Conservation (phyloP, 1,140 invertebrate genomes). For the Dinoponera quadriceps region DNA sequence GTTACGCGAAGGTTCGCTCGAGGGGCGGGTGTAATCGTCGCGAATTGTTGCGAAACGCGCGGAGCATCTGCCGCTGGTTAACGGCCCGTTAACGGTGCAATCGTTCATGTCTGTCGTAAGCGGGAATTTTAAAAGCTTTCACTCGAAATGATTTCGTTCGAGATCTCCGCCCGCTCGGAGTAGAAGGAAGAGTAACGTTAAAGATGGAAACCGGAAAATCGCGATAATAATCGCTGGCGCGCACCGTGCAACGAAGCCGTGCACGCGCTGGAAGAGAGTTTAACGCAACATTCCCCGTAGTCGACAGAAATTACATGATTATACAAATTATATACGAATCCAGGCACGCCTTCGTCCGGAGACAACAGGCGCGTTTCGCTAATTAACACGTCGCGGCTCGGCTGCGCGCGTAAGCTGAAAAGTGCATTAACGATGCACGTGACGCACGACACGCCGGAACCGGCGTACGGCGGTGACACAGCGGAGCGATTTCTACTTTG, state of each 20-base stretch:
- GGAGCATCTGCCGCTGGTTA: conserved; percentile 72
- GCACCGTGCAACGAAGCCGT: too few species aligned
- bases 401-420: conserved; percentile 59
- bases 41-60: conserved; percentile 76
- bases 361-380: conserved; percentile 39
- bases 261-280: background rate
- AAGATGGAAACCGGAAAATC: background rate
- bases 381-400: conserved; percentile 38
- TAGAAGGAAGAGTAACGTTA: background rate
- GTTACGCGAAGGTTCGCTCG: conserved; percentile 74
- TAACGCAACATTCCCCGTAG: conserved; percentile 2
- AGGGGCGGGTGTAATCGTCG: conserved; percentile 70
- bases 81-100: conserved; percentile 1
- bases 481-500: conserved; percentile 41
- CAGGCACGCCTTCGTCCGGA: background rate
- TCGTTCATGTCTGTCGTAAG: background rate
- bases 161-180: background rate
- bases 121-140: background rate
- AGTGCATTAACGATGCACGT: conserved; percentile 79
- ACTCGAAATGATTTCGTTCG: background rate
- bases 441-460: conserved; percentile 64
- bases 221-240: background rate
- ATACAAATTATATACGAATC: conserved; percentile 29
- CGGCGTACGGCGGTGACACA: conserved; percentile 9
- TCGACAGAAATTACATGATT: conserved; percentile 31